These are phyloP conservation scores for Fopius arisanus DNA, from an alignment of 1,140 invertebrate species.

Conservation along the genomic window DNA sequence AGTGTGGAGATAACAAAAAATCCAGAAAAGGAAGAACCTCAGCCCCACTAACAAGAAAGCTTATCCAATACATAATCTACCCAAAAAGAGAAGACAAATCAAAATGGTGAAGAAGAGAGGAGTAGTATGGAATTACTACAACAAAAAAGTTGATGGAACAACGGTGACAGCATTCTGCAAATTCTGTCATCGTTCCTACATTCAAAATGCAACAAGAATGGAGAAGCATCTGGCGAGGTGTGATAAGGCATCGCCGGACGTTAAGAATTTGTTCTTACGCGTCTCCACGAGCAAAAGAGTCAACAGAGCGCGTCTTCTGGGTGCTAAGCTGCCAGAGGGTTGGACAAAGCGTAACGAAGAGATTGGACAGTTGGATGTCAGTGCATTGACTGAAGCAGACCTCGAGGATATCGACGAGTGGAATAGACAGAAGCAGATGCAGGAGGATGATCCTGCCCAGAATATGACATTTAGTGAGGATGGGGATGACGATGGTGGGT, in stretches of 20 bases:
- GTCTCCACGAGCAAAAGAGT: conserved; percentile 46
- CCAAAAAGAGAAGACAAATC: neutral
- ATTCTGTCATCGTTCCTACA: conserved; percentile 54
- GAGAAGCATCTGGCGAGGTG: conserved; percentile 52
- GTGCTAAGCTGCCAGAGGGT: conserved; percentile 37
- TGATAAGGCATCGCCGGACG: conserved; percentile 48
- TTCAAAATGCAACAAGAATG: conserved; percentile 56
- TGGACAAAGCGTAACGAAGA: conserved; percentile 43
- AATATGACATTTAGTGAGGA: conserved; percentile 32
- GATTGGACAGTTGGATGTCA: conserved; percentile 28
- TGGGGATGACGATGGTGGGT: conserved; percentile 20
- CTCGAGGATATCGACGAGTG: conserved; percentile 44
- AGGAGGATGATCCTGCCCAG: conserved; percentile 22
- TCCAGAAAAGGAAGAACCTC: neutral
- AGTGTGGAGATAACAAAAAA: neutral
- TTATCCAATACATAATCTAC: neutral
- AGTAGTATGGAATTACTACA: conserved; percentile 55
- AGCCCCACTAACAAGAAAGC: neutral
- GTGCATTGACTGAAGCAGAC: conserved; percentile 34
- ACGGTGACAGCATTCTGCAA: conserved; percentile 55
- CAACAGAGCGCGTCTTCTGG: conserved; percentile 42
- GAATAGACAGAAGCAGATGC: conserved; percentile 37
- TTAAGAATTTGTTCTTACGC: conserved; percentile 49
- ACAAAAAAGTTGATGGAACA: conserved; percentile 53
- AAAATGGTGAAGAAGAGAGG: conserved; percentile 55